phyloP scores from a whole-genome alignment of 2,888 invertebrate genomes.

The Chrysina gloriosa region DNA sequence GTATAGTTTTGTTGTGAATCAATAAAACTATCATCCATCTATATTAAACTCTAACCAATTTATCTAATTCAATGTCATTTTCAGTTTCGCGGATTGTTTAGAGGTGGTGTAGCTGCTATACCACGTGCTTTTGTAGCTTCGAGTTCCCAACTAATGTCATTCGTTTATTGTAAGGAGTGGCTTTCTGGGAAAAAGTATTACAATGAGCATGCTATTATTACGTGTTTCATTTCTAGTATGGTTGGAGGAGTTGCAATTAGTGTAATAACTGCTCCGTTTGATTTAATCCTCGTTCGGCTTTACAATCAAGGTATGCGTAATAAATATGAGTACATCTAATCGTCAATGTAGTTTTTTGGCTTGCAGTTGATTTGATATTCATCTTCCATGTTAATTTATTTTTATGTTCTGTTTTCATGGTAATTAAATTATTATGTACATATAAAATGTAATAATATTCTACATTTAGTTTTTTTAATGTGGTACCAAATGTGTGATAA shows the following conservation, averaged over 20 bases:
- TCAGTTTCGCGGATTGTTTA: constrained; percentile 75
- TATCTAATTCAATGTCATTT: constrained; percentile 33
- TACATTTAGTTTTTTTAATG: too few species aligned
- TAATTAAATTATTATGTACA: too few species aligned
- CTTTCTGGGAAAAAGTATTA: constrained; percentile 59
- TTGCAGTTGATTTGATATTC: too few species aligned
- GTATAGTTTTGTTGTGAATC: constrained; percentile 40
- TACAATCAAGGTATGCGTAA: constrained; percentile 85
- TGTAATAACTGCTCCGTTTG: constrained; percentile 85
- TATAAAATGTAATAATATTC: too few species aligned
- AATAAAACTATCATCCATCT: neutral
- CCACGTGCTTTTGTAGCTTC: constrained; percentile 84
- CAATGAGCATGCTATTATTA: constrained; percentile 67
- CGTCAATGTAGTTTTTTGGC: too few species aligned
- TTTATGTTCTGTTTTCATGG: too few species aligned
- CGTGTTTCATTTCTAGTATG: constrained; percentile 77
- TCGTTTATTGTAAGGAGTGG: constrained; percentile 73
- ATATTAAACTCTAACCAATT: neutral
- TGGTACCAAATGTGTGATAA: too few species aligned
- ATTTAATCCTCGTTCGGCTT: constrained; percentile 86
- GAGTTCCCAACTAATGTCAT: constrained; percentile 84
- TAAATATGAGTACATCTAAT: neutral
- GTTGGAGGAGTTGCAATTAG: constrained; percentile 82
- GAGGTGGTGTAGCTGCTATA: constrained; percentile 80
- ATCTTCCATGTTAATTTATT: too few species aligned